These are phyloP conservation scores for Pachycephala philippinensis DNA, from an alignment of 2,113 vertebrate genomes.

Conservation along the genomic window DNA sequence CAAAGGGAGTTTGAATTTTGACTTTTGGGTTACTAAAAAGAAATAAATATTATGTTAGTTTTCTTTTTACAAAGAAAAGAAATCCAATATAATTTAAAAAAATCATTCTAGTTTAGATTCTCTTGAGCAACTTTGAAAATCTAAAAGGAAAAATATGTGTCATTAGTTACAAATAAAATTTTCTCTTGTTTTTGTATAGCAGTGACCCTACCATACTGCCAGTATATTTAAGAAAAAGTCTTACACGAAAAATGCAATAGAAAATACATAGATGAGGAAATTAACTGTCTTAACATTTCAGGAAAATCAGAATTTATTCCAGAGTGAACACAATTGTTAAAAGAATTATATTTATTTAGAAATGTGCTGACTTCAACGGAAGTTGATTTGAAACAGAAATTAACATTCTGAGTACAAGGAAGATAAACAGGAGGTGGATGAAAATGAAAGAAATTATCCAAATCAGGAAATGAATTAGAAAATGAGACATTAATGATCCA, in stretches of 20 bases:
- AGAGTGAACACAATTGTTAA: background rate
- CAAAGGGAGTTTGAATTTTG: background rate
- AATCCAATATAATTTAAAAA: background rate
- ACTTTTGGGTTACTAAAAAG: background rate
- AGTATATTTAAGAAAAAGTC: background rate
- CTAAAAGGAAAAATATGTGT: background rate
- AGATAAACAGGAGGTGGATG: background rate
- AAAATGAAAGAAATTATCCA: constrained; percentile 29
- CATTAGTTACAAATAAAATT: background rate
- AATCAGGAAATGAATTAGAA: constrained; percentile 22
- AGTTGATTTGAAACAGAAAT: constrained; percentile 24
- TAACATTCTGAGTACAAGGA: background rate
- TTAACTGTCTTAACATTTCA: background rate
- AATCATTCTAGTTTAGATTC: background rate
- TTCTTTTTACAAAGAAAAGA: background rate
- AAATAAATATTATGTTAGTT: background rate
- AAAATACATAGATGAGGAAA: background rate
- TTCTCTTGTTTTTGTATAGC: background rate
- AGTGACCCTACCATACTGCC: background rate
- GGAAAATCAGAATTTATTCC: background rate
- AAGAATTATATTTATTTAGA: background rate
- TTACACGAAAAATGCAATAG: background rate
- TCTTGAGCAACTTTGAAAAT: background rate
- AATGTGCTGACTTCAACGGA: background rate
- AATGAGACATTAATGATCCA: background rate